These are phyloP conservation scores for Herpetotheres cachinnans DNA, from an alignment of 2,113 vertebrate genomes.

Conservation along the genomic window DNA sequence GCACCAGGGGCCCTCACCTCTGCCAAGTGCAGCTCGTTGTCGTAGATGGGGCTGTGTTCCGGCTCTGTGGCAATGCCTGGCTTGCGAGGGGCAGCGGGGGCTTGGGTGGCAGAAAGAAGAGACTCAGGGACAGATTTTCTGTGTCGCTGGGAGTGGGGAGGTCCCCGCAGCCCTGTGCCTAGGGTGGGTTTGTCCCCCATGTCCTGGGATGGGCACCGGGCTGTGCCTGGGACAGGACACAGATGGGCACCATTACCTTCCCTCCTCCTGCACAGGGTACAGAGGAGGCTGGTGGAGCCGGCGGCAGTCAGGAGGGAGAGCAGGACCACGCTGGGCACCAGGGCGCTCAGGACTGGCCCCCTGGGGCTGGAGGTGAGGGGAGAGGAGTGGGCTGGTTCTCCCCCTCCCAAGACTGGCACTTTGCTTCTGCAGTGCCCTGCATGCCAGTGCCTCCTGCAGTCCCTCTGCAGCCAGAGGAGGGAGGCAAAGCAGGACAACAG, in stretches of 20 bases:
- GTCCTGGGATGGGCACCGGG: neutral
- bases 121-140: neutral
- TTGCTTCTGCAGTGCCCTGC: neutral
- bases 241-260: rapidly evolving
- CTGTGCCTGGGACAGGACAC: neutral
- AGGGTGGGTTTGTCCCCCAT: neutral
- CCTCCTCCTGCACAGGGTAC: neutral
- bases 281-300: neutral
- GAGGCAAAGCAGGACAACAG: neutral
- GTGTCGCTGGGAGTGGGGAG: neutral
- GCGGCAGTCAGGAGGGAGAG: neutral
- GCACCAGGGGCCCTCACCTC: neutral
- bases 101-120: neutral
- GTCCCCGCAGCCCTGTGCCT: neutral
- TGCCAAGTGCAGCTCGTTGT: neutral
- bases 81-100: rapidly evolving
- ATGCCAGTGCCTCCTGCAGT: neutral
- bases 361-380: neutral
- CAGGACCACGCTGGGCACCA: neutral
- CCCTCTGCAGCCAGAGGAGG: neutral
- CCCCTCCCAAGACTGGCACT: neutral
- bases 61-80: rapidly evolving
- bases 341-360: neutral
- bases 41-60: rapidly evolving
- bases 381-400: neutral